Evolutionary conservation across 2,888 invertebrate genomes (phyloP).

Genomic region (Dryococelus australis): DNA sequence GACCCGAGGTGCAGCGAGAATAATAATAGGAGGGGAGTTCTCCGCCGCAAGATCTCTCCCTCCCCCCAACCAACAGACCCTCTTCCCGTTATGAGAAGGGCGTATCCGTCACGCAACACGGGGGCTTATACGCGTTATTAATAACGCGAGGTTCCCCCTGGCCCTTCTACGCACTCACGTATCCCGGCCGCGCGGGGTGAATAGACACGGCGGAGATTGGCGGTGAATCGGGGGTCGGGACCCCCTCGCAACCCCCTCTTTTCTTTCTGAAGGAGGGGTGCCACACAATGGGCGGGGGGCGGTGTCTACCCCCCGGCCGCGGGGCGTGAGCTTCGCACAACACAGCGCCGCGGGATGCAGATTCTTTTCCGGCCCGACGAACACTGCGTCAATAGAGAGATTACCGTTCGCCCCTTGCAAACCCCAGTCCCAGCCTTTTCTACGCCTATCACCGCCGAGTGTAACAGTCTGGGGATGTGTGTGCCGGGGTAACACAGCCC

Average conservation of each 20-base stretch:
- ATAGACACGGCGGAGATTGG: not conserved
- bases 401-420: not conserved
- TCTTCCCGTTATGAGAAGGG: not conserved
- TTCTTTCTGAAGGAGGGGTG: too few relatives aligned
- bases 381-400: slow-evolving; percentile 9
- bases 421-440: not conserved
- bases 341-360: not conserved
- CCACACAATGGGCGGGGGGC: not conserved
- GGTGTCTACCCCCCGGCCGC: not conserved
- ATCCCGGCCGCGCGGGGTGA: not conserved
- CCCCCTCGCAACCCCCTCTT: not conserved
- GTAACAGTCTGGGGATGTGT: not conserved
- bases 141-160: not conserved
- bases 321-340: slow-evolving; percentile 10
- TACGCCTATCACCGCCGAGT: not conserved
- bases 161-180: not conserved
- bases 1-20: too few relatives aligned
- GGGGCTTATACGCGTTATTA: slow-evolving; percentile 11
- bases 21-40: too few relatives aligned
- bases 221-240: not conserved
- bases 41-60: too few relatives aligned
- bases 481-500: not conserved
- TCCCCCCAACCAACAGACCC: too few relatives aligned
- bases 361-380: not conserved
- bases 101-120: slow-evolving; percentile 16